A percentile compares a stretch with the other conserved stretches of the same genome.
Evolutionary conservation across 1,140 invertebrate genomes (phyloP).

Genomic region (Trichonephila clavipes): DNA sequence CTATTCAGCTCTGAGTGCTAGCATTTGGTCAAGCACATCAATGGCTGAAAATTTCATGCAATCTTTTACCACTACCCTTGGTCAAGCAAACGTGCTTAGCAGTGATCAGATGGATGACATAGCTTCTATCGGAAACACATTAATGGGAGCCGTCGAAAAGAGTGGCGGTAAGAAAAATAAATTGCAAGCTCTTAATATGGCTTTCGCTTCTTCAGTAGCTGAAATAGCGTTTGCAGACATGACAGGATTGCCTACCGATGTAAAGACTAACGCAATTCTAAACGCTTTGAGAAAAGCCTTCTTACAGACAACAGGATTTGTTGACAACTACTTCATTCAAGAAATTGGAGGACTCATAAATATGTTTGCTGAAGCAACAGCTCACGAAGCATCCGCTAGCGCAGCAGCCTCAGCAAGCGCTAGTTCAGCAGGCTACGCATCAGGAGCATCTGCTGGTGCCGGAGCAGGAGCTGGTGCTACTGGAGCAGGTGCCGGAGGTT

Average conservation of each 20-base stretch:
- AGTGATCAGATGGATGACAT: constrained; percentile 38
- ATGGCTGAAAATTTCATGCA: background rate
- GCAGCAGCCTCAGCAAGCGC: background rate
- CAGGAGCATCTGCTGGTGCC: background rate
- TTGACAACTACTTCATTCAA: background rate
- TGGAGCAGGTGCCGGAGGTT: background rate
- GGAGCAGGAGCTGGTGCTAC: background rate
- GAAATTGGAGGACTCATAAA: constrained; percentile 15
- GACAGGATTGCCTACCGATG: background rate
- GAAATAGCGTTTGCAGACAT: constrained; percentile 19
- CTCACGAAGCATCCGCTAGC: background rate
- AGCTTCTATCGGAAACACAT: background rate
- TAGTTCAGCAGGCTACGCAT: background rate
- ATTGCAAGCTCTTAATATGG: constrained; percentile 50
- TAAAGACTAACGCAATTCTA: background rate
- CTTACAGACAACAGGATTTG: constrained; percentile 12
- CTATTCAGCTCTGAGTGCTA: background rate
- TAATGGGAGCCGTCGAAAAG: background rate
- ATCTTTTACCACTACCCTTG: background rate
- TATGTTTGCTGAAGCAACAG: background rate
- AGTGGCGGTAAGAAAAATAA: background rate
- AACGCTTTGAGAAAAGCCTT: background rate
- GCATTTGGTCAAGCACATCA: background rate
- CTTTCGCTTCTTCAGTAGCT: constrained; percentile 32
- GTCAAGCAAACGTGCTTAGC: background rate